A percentile compares a stretch with the other conserved stretches of the same genome.
Conservation (phyloP, 2,113 vertebrate species). For the Sminthopsis crassicaudata region DNA sequence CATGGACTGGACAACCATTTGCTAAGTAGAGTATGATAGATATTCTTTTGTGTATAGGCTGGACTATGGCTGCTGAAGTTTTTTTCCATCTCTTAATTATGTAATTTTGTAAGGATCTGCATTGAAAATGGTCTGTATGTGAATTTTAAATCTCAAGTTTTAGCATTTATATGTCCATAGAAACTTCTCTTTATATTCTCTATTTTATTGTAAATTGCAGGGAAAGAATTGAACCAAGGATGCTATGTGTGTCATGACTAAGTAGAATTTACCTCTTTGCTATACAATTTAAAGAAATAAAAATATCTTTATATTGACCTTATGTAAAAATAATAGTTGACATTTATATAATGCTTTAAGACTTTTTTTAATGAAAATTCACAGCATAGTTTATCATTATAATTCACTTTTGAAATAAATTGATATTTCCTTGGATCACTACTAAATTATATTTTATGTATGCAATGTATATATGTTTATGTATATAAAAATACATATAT, state of each 20-base stretch:
- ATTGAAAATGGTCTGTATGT: neutral
- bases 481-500: no score
- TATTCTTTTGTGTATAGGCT: neutral
- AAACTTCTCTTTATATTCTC: slow-evolving; percentile 23
- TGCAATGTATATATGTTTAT: neutral
- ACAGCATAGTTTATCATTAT: neutral
- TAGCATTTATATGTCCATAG: slow-evolving; percentile 7
- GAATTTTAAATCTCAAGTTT: slow-evolving; percentile 33
- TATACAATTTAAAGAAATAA: slow-evolving; percentile 38
- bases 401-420: slow-evolving; percentile 48
- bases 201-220: neutral
- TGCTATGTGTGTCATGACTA: slow-evolving; percentile 4
- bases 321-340: neutral
- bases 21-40: neutral
- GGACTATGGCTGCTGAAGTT: neutral
- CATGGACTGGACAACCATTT: neutral
- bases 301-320: neutral
- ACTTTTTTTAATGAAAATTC: slow-evolving; percentile 32
- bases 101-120: neutral
- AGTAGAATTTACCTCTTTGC: slow-evolving; percentile 11
- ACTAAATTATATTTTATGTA: slow-evolving; percentile 11
- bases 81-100: neutral
- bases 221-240: neutral
- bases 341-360: neutral
- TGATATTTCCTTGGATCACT: slow-evolving; percentile 45